Percentiles rank a stretch among this genome's conserved stretches.
Conservation (phyloP, 2,888 invertebrate species). For the Noctuana brunneofusca region DNA sequence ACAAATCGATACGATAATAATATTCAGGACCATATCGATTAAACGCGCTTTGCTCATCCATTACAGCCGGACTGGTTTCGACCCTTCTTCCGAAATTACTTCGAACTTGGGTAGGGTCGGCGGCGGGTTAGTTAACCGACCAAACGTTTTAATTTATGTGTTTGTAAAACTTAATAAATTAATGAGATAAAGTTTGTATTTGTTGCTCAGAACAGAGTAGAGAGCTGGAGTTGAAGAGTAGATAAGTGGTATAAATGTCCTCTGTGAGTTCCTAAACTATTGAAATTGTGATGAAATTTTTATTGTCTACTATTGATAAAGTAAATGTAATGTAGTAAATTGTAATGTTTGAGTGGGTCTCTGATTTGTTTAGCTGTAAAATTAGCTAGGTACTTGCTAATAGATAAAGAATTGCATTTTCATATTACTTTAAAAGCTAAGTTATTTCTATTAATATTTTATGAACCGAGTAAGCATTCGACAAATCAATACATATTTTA, state of each 20-base stretch:
- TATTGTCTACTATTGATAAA: too few relatives aligned
- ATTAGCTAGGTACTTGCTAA: too few relatives aligned
- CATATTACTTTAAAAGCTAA: too few relatives aligned
- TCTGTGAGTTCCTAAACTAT: too few relatives aligned
- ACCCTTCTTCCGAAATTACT: conserved; percentile 10
- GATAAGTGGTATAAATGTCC: too few relatives aligned
- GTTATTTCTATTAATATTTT: not conserved
- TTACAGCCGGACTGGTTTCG: conserved; percentile 4
- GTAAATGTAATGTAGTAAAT: too few relatives aligned
- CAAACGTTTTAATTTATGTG: conserved; percentile 13
- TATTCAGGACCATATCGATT: conserved; percentile 11
- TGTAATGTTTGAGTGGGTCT: too few relatives aligned
- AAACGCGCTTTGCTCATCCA: conserved; percentile 12
- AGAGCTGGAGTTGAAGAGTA: not conserved
- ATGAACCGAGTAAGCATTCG: not conserved
- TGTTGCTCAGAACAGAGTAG: not conserved
- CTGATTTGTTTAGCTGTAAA: too few relatives aligned
- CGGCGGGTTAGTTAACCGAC: conserved; percentile 3
- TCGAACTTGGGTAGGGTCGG: not conserved
- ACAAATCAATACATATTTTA: not conserved
- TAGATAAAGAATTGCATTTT: too few relatives aligned
- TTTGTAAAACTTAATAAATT: conserved; percentile 16
- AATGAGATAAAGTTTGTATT: conserved; percentile 6
- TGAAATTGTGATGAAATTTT: too few relatives aligned
- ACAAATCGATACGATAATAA: conserved; percentile 17